These are phyloP conservation scores for Petrolisthes cinctipes DNA, from an alignment of 2,888 invertebrate species.

Conservation along the genomic window DNA sequence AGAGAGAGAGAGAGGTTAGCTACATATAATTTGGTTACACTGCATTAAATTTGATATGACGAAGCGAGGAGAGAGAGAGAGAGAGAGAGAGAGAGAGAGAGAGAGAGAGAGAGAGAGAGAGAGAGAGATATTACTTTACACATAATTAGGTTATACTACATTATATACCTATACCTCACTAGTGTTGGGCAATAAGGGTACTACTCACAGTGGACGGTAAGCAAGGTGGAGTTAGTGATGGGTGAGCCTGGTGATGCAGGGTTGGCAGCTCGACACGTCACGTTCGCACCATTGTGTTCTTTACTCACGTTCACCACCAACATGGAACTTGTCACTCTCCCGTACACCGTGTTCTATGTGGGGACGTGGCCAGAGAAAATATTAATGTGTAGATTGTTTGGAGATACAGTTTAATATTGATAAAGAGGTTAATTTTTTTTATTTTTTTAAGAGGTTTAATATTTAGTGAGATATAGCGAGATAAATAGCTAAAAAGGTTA, in stretches of 20 bases:
- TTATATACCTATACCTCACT: not conserved
- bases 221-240: slow-evolving; percentile 53
- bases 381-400: no score
- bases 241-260: slow-evolving; percentile 41
- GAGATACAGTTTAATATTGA: no score
- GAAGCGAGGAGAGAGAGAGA: not conserved
- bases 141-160: not conserved
- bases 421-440: no score
- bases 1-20: slow-evolving; percentile 6
- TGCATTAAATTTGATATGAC: not conserved
- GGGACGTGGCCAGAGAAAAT: no score
- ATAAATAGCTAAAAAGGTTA: no score
- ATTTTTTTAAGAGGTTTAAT: no score
- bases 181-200: not conserved
- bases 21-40: not conserved
- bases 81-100: not conserved
- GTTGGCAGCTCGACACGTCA: slow-evolving; percentile 55
- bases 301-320: slow-evolving; percentile 51
- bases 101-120: not conserved
- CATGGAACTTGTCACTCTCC: slow-evolving; percentile 50
- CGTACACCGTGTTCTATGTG: slow-evolving; percentile 57
- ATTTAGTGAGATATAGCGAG: no score
- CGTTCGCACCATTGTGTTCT: slow-evolving; percentile 49
- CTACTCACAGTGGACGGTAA: slow-evolving; percentile 59
- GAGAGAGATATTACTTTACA: not conserved